phyloP scores from a whole-genome alignment of 1,140 invertebrate genomes.

The Lamellibrachia luymesi region DNA sequence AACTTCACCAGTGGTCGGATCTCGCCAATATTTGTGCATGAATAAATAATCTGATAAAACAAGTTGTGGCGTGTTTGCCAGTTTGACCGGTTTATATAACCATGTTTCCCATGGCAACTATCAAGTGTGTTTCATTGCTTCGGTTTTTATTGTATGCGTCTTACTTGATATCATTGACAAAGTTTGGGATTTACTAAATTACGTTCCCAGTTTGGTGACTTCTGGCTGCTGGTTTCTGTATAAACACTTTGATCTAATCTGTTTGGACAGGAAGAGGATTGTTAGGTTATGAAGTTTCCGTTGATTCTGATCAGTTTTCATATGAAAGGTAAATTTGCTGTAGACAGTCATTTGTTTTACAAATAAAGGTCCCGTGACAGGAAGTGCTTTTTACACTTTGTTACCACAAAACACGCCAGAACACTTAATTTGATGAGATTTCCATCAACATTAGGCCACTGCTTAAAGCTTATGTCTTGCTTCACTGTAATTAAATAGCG shows the following conservation, averaged over 20 bases:
- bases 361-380: neutral
- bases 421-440: neutral
- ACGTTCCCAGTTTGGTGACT: neutral
- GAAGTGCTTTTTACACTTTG: no score
- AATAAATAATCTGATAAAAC: constrained; percentile 6
- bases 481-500: neutral
- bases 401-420: neutral
- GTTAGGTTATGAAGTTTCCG: neutral
- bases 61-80: neutral
- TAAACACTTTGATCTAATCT: neutral
- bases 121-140: neutral
- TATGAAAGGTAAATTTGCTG: neutral
- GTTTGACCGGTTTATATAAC: neutral
- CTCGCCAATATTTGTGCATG: neutral
- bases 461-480: neutral
- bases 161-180: neutral
- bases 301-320: neutral
- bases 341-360: neutral
- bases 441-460: neutral
- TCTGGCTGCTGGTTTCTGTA: neutral
- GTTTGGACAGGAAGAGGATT: neutral
- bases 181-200: neutral
- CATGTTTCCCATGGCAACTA: neutral
- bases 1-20: neutral
- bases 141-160: neutral